Evolutionary conservation across 2,113 vertebrate species (phyloP).

Genomic region (Synchiropus splendidus): DNA sequence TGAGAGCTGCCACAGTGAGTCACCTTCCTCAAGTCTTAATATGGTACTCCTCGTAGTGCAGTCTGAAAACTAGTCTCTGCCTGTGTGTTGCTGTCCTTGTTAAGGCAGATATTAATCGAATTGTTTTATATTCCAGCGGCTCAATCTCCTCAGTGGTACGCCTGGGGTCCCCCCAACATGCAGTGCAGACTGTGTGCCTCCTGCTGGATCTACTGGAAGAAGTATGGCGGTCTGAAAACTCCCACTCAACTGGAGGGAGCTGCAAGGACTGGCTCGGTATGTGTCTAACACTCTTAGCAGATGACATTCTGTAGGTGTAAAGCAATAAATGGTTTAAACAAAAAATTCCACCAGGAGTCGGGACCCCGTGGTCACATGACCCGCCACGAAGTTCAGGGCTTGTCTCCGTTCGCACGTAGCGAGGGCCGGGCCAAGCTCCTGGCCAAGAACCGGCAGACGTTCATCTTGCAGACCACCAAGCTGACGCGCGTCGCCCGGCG

Average conservation of each 20-base stretch:
- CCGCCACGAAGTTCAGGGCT: constrained; percentile 82
- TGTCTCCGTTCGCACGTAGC: constrained; percentile 83
- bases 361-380: constrained; percentile 77
- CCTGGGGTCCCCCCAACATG: constrained; percentile 96
- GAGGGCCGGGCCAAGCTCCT: constrained; percentile 85
- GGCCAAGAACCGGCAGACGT: constrained; percentile 90
- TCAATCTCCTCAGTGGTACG: constrained; percentile 90
- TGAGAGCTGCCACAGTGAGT: constrained; percentile 92
- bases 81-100: neutral
- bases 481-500: constrained; percentile 84
- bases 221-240: constrained; percentile 88
- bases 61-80: no score
- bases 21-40: neutral
- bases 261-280: constrained; percentile 75
- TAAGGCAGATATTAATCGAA: neutral
- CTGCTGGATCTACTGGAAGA: constrained; percentile 97
- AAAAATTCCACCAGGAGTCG: constrained; percentile 59
- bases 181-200: constrained; percentile 90
- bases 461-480: constrained; percentile 89
- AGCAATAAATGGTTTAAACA: no score
- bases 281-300: constrained; percentile 9
- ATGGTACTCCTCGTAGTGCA: neutral
- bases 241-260: constrained; percentile 88
- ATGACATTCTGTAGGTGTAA: neutral
- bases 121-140: constrained; percentile 62